Base-by-base conservation (phyloP, 2,888 invertebrate genomes). In the Leptura quadrifasciata region DNA sequence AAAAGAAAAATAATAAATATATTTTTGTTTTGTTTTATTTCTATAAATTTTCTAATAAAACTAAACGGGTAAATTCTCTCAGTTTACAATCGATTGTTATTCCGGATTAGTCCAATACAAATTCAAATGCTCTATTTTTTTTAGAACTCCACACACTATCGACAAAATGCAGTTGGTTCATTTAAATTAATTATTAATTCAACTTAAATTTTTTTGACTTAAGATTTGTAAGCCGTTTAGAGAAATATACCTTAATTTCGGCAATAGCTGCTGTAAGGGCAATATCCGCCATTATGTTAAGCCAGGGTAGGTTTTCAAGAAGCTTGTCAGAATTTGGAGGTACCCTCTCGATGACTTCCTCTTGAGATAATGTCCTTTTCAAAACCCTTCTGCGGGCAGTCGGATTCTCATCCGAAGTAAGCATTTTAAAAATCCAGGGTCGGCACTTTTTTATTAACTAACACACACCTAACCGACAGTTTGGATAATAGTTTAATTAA, bases 221-320 rank as follows among this genome's bases (percentile, higher is more conserved):
- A 27, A 27, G 8, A 8, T 27, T 27, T 27, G 27, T 39, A 47
- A 47, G 15, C 12, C 5, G n/a, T 47, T 12, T 47, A 15, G n/a
- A n/a, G 47, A 47, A 47, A 47, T 54, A 78, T 87, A 89, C 89
- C 89, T 89, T 88, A 72, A 88, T 84, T 83, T 89, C 89, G 12
- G 89, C 88, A 77, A 89, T 80, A 70, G 89, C 89, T 31, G 88
- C 88, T 5, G 88, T 87, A 61, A 89, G 80, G 24, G 89, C 88
- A 64, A 89, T 85, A 84, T 89, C 87, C 31, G 88, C 84, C 89
- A 89, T 89, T 71, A 89, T 89, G 78, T 84, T 87, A 68, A 88
- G 76, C 89, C 89, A 89, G 24, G 88, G 88, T 17, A 88, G 74
- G 82, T 86, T 87, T 20, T 87, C 87, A 73, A 88, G 88, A 68